A percentile compares a stretch with the other conserved stretches of the same genome.
Evolutionary conservation across 2,888 invertebrate species (phyloP).

Genomic region (Macrophya alboannulata): DNA sequence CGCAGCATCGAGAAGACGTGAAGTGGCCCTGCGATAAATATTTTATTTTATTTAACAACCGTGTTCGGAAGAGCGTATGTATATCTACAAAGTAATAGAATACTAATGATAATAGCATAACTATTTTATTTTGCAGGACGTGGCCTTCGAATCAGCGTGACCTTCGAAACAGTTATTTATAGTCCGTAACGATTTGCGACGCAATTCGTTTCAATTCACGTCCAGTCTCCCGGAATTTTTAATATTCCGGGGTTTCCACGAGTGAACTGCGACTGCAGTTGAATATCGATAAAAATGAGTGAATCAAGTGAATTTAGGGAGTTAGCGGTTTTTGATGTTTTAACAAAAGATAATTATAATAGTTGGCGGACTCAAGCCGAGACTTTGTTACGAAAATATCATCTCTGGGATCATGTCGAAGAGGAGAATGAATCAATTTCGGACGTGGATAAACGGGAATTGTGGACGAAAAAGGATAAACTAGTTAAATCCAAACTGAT

Average conservation of each 20-base stretch:
- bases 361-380: conserved; percentile 7
- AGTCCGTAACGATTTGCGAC: background rate
- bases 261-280: background rate
- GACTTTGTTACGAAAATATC: background rate
- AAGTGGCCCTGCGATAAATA: background rate
- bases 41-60: background rate
- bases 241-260: background rate
- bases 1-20: background rate
- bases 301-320: background rate
- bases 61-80: background rate
- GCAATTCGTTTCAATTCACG: background rate
- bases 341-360: conserved; percentile 19
- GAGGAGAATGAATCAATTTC: background rate
- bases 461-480: background rate
- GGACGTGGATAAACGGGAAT: background rate
- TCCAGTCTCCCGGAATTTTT: background rate
- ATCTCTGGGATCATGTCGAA: background rate
- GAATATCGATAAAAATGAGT: background rate
- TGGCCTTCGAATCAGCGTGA: too few relatives aligned
- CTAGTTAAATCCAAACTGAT: background rate
- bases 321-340: background rate
- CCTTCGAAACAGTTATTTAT: background rate
- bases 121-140: background rate
- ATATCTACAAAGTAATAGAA: background rate
- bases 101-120: background rate